phyloP scores from a whole-genome alignment of 1,140 invertebrate species.

The Cardiocondyla obscurior region DNA sequence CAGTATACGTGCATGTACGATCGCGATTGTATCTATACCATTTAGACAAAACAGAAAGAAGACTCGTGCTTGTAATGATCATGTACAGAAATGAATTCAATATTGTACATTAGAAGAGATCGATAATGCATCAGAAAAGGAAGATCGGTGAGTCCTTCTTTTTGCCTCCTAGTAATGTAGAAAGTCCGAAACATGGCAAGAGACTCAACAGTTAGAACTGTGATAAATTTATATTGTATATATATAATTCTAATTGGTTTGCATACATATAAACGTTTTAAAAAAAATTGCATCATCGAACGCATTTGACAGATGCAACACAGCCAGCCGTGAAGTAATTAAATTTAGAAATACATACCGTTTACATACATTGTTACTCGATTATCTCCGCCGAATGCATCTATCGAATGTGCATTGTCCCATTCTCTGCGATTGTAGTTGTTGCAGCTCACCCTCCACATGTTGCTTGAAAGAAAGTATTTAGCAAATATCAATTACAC shows the following conservation, averaged over 20 bases:
- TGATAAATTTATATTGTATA: constrained; percentile 78
- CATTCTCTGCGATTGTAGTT: constrained; percentile 23
- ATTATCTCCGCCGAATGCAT: neutral
- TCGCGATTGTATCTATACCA: constrained; percentile 6
- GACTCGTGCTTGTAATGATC: constrained; percentile 21
- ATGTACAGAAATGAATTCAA: constrained; percentile 37
- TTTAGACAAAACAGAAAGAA: constrained; percentile 3
- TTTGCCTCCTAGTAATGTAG: constrained; percentile 41
- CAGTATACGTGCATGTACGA: too few species aligned
- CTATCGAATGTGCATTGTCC: constrained; percentile 18
- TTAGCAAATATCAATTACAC: constrained; percentile 6
- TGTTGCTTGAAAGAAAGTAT: constrained; percentile 60
- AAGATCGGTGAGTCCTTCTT: constrained; percentile 23
- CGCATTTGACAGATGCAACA: neutral
- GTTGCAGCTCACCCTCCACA: constrained; percentile 42
- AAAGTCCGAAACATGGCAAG: constrained; percentile 37
- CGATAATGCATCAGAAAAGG: constrained; percentile 21
- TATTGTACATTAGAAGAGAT: constrained; percentile 54
- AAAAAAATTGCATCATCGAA: constrained; percentile 29
- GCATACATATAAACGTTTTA: constrained; percentile 34
- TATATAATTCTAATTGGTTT: constrained; percentile 58
- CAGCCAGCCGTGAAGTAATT: neutral
- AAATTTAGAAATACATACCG: neutral
- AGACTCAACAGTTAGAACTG: constrained; percentile 77
- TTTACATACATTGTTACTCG: constrained; percentile 15